These are phyloP conservation scores for Centropristis striata DNA, from an alignment of 2,113 vertebrate species.

Conservation along the genomic window DNA sequence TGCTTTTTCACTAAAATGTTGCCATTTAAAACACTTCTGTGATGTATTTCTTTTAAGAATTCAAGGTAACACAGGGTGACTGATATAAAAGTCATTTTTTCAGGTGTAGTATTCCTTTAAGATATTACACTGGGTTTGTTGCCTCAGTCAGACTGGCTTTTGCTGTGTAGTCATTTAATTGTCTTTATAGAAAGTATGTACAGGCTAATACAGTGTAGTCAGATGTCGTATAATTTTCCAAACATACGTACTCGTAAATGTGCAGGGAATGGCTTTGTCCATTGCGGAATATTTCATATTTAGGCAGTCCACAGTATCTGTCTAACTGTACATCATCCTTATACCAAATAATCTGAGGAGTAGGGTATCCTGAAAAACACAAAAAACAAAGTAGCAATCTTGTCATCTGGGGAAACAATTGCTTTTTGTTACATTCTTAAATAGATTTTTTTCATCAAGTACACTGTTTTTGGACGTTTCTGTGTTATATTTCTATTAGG, in stretches of 20 bases:
- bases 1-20: no score
- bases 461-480: background rate
- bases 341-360: conserved; percentile 95
- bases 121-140: background rate
- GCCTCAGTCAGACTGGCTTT: background rate
- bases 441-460: background rate
- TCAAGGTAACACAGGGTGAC: no score
- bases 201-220: background rate
- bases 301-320: conserved; percentile 96
- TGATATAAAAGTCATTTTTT: no score
- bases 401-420: background rate
- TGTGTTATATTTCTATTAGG: background rate
- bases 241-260: conserved; percentile 92
- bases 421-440: background rate
- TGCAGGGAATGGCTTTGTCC: conserved; percentile 94
- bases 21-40: no score
- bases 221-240: background rate
- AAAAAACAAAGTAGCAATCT: background rate
- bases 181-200: background rate
- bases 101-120: no score
- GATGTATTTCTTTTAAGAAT: no score
- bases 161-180: background rate
- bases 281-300: conserved; percentile 94
- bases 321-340: conserved; percentile 96
- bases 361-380: conserved; percentile 88